Conservation (phyloP, 2,888 invertebrate genomes). For the Cerceris ruficornis region DNA sequence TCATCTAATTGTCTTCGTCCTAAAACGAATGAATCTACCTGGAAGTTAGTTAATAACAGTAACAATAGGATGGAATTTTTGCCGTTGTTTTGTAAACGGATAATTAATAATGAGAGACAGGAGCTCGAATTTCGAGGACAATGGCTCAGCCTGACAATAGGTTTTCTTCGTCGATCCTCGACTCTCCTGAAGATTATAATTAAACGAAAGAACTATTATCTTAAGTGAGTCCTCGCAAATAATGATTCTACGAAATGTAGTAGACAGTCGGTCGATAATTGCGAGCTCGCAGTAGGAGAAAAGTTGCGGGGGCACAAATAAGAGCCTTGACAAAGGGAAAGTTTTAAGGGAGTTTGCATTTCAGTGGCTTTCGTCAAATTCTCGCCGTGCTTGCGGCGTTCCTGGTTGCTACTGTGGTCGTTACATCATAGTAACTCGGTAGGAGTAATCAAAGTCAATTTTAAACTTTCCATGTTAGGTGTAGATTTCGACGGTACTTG, state of each 20-base stretch:
- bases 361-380: conserved; percentile 11
- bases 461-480: conserved; percentile 17
- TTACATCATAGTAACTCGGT: conserved; percentile 2
- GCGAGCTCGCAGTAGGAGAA: not conserved
- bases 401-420: not conserved
- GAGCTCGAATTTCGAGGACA: too few relatives aligned
- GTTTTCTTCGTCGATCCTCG: too few relatives aligned
- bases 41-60: too few relatives aligned
- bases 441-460: conserved; percentile 19
- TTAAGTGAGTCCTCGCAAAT: conserved; percentile 1
- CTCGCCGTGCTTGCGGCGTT: not conserved
- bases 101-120: too few relatives aligned
- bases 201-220: conserved; percentile 41
- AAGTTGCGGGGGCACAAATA: not conserved
- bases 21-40: too few relatives aligned
- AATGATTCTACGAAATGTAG: conserved; percentile 14
- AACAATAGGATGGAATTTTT: too few relatives aligned
- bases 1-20: too few relatives aligned
- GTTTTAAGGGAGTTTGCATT: conserved; percentile 29
- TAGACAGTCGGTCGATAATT: not conserved
- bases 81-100: too few relatives aligned
- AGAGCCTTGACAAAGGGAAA: not conserved
- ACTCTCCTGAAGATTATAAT: conserved; percentile 23
- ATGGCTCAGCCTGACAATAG: too few relatives aligned
- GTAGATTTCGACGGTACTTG: not conserved